Percentiles rank a stretch among this genome's conserved stretches.
Evolutionary conservation across 1,140 invertebrate species (phyloP).

Genomic region (Laupala kohalensis): DNA sequence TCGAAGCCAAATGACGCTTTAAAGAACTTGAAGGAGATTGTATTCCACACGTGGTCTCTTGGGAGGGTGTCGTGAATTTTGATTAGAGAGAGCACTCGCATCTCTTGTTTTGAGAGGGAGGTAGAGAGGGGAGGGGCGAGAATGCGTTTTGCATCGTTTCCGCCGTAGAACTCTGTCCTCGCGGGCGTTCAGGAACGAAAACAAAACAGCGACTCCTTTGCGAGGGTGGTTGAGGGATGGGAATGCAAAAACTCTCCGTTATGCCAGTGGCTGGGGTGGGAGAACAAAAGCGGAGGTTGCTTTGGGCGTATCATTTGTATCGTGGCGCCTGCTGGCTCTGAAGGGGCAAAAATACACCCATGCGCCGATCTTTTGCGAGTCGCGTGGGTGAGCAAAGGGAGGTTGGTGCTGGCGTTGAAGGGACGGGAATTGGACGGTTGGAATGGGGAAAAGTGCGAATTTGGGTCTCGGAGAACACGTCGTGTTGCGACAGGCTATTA

Average conservation of each 20-base stretch:
- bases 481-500: too few species aligned
- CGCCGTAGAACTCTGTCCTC: neutral
- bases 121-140: neutral
- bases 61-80: neutral
- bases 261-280: neutral
- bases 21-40: too few species aligned
- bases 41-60: neutral
- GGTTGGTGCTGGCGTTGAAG: too few species aligned
- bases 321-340: neutral
- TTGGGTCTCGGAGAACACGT: too few species aligned
- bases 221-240: too few species aligned
- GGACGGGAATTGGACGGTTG: too few species aligned
- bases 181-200: neutral
- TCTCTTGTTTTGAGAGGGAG: neutral
- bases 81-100: neutral
- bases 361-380: neutral
- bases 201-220: neutral
- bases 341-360: neutral
- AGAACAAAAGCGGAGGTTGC: neutral
- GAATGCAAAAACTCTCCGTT: neutral
- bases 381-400: neutral
- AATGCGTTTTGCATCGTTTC: neutral
- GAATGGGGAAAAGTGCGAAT: neutral
- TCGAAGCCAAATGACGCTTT: too few species aligned
- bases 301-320: neutral